These are phyloP conservation scores for Polydrusus pterygomalis DNA, from an alignment of 2,888 invertebrate species.

Conservation along the genomic window DNA sequence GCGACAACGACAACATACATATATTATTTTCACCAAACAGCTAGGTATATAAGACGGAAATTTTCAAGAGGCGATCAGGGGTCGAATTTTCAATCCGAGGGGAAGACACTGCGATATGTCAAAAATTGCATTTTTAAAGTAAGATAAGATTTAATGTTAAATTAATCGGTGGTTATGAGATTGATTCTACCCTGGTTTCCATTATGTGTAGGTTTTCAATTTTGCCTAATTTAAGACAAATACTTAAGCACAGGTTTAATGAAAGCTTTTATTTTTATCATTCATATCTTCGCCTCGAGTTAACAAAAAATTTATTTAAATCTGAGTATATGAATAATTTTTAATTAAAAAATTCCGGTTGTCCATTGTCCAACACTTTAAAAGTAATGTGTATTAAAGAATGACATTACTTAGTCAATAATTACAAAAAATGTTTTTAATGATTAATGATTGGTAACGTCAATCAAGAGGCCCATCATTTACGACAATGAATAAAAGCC, in stretches of 20 bases:
- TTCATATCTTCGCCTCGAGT: neutral
- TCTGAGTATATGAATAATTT: neutral
- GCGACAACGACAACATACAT: no score
- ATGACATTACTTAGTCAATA: conserved; percentile 39
- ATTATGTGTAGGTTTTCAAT: neutral
- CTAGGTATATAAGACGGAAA: no score
- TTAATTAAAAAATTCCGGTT: conserved; percentile 4
- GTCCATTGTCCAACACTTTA: neutral
- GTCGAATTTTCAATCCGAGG: no score
- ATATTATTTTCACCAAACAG: no score
- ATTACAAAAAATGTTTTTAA: conserved; percentile 20
- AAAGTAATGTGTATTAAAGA: conserved; percentile 18
- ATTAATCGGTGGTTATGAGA: no score
- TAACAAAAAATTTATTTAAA: neutral
- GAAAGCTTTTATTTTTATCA: neutral
- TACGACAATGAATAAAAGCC: neutral
- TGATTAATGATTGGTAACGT: conserved; percentile 34
- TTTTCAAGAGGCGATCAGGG: no score
- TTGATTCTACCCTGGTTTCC: no score
- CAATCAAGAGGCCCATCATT: conserved; percentile 1
- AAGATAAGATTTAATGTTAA: no score
- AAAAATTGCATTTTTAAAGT: no score
- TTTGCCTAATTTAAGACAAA: conserved; percentile 7
- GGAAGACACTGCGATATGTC: no score
- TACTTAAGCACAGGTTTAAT: neutral